Evolutionary conservation across 2,888 invertebrate genomes (phyloP), one percentile per base, ranked within the genome.

Genomic region (Diaprepes abbreviatus): DNA sequence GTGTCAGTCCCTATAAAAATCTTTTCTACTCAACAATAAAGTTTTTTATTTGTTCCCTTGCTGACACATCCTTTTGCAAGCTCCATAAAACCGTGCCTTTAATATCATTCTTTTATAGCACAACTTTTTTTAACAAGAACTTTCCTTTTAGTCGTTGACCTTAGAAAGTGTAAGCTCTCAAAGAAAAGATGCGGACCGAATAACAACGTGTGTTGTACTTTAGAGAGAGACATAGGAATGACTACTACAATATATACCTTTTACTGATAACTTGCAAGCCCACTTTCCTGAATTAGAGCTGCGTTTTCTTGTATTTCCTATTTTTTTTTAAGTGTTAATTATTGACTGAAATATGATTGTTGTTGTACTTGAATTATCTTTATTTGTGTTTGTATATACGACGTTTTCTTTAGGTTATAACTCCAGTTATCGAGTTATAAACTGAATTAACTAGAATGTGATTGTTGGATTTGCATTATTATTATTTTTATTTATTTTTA

Each of bases 61-160:
- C 12, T 16, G 17, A 17, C 12, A 45, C 33, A 7, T 31, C 31
- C 10, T 19, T 45, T 48, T 12, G 16, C 19, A 33, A 33, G 52
- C 14, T 19, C 17, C 50, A 63, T 63, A 63, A 63, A 63, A 63
- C 40, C 21, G 52, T 52, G 62, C 21, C 50, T 50, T 38, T 63
- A 38, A 45, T 36, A 16, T 33, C 12, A 48, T 52, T 63, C 38
- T 63, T 52, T 52, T 63, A 63, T 63, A 36, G 35, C 52, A 40
- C 36, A 62, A 50, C 52, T n/a, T 52, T 63, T 28, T 60, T 63
- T 63, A 63, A 52, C 52, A 63, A 63, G 38, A 63, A 63, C 33
- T 63, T 38, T 45, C 28, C 52, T 35, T 38, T 57, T 57, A n/a
- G 57, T 12, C 12, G 35, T 17, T 35, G 35, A 55, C 16, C 35